These are phyloP conservation scores for Amazonetta brasiliensis DNA, from an alignment of 2,797 vertebrate genomes.

Conservation along the genomic window DNA sequence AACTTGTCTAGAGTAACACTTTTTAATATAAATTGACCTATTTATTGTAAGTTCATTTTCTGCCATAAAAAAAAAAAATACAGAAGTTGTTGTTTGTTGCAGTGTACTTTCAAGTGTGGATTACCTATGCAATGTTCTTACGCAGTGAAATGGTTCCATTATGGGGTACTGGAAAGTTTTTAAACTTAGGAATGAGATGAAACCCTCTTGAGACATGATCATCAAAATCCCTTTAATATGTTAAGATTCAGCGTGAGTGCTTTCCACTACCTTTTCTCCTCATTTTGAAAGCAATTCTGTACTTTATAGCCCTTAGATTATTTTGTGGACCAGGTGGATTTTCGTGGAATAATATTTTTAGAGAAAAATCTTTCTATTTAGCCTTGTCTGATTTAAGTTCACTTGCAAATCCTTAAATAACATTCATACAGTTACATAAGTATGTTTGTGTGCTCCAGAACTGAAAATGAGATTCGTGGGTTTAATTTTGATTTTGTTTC, in stretches of 20 bases:
- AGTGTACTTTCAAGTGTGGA: neutral
- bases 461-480: neutral
- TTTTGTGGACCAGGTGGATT: neutral
- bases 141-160: neutral
- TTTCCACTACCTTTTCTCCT: neutral
- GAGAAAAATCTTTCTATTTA: neutral
- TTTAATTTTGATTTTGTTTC: neutral
- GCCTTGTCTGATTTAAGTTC: neutral
- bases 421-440: accelerated
- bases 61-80: constrained; percentile 2
- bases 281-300: constrained; percentile 8
- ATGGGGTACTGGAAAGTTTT: constrained; percentile 28
- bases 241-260: neutral
- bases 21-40: neutral
- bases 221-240: constrained; percentile 20
- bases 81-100: neutral
- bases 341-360: neutral
- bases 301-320: neutral
- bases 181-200: neutral
- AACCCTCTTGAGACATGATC: constrained; percentile 6
- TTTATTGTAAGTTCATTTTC: constrained; percentile 16
- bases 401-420: neutral
- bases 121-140: neutral
- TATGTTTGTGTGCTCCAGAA: neutral
- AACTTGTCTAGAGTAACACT: neutral